These are phyloP conservation scores for Gavialis gangeticus DNA, from an alignment of 2,113 vertebrate genomes.

Conservation along the genomic window DNA sequence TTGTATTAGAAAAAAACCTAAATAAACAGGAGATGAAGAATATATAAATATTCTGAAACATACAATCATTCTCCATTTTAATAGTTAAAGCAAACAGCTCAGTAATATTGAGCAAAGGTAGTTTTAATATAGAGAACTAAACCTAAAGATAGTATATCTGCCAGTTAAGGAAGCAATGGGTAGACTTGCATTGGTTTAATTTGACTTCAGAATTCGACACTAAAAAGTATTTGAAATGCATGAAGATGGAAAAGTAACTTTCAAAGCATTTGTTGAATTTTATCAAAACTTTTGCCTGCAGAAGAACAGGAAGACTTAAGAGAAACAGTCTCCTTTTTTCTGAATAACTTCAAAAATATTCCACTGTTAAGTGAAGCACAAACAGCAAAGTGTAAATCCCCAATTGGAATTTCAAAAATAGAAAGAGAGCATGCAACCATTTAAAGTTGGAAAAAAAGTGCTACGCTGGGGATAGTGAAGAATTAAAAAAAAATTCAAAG, in stretches of 20 bases:
- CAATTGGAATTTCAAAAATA: slow-evolving; percentile 12
- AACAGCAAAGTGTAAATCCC: not conserved
- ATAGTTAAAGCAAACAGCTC: not conserved
- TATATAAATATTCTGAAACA: slow-evolving; percentile 18
- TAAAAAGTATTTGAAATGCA: not conserved
- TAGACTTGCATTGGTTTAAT: not conserved
- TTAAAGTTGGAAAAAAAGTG: slow-evolving; percentile 8
- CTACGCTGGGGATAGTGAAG: not conserved
- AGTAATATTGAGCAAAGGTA: not conserved
- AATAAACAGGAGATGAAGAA: not conserved
- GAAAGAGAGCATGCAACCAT: not conserved
- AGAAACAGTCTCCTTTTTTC: not conserved
- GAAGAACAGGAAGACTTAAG: not conserved
- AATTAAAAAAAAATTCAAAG: slow-evolving; percentile 14
- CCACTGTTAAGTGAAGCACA: not conserved
- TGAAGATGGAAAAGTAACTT: not conserved
- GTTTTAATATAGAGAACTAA: not conserved
- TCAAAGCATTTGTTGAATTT: not conserved
- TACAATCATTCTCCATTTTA: not conserved
- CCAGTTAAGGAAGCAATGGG: not conserved
- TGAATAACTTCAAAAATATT: slow-evolving; percentile 10
- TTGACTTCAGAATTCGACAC: too few species aligned
- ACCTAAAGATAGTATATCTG: not conserved
- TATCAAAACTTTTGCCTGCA: not conserved
- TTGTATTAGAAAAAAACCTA: not conserved